Base-by-base conservation (phyloP, 2,113 vertebrate genomes). In the Mobula birostris region DNA sequence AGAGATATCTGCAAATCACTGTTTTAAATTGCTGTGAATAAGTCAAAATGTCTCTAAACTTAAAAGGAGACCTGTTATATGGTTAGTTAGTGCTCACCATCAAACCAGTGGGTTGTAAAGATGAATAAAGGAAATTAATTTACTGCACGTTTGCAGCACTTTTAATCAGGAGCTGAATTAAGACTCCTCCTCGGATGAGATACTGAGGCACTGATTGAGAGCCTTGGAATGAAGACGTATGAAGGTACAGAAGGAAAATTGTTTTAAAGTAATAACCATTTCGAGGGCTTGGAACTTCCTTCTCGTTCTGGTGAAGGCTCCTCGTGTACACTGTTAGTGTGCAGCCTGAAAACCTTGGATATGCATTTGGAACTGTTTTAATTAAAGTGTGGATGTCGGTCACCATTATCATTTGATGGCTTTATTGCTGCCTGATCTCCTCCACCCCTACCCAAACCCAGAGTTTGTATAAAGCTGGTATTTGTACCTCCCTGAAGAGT, bases 391-490 rank as follows among this genome's bases (percentile, higher is more conserved):
- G 61, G 83, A 88, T 12, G 29, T n/a, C 21, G 3, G 24, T 21
- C 19, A 58, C 21, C 24, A 29, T 61, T 66, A 66, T 32, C 27
- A 90, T 68, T 90, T 88, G 58, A n/a, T 88, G 58, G 58, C 14
- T n/a, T 66, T 7, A 32, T 66, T 90, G 27, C 85, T 90, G 29
- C 63, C 85, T 66, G 29, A 68, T 68, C 17, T 61, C 48, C 8
- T 48, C 63, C 63, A 11, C 63, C 14, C 63, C 63, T 66, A 48
- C 48, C 48, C 17, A 74, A 74, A 19, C 72, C 72, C 72, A 15
- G 5, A 21, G 72, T 61, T 15, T 66, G 85, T 66, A 32, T 90
- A 90, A 90, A 90, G 61, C 85, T 90, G 85, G 85, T 90, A 90
- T 90, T 90, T 90, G 66, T 90, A 90, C 61, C 58, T 19, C 72